Percentiles rank a stretch among this genome's conserved stretches.
These are phyloP conservation scores for Hapalemur alaotrensis DNA, from an alignment of 2,797 vertebrate genomes.

Conservation along the genomic window DNA sequence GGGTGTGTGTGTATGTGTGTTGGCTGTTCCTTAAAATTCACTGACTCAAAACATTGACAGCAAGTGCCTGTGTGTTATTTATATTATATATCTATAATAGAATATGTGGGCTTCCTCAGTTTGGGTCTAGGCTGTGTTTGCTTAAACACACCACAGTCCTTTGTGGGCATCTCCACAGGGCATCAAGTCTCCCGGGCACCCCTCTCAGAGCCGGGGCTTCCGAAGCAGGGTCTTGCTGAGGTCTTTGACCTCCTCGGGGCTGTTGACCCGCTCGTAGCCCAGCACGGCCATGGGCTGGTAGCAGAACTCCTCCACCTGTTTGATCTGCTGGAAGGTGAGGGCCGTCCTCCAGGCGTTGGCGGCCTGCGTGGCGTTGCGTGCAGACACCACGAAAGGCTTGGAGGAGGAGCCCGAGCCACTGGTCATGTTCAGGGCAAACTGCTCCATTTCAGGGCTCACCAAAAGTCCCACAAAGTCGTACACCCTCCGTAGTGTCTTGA, in stretches of 20 bases:
- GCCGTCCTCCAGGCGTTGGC: constrained; percentile 97
- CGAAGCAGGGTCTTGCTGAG: constrained; percentile 94
- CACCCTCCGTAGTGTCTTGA: constrained; percentile 91
- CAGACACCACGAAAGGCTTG: constrained; percentile 97
- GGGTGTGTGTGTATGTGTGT: not conserved
- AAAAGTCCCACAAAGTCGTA: constrained; percentile 95
- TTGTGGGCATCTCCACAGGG: not conserved
- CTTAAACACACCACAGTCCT: constrained; percentile 49
- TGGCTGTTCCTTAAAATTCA: constrained; percentile 65
- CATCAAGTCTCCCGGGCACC: not conserved
- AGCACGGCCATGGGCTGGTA: constrained; percentile 95
- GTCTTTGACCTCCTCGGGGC: constrained; percentile 95
- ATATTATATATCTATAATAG: constrained; percentile 65
- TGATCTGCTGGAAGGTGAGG: constrained; percentile 97
- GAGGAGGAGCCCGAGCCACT: constrained; percentile 95
- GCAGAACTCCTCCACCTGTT: constrained; percentile 99
- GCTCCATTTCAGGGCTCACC: constrained; percentile 94
- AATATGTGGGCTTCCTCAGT: constrained; percentile 60
- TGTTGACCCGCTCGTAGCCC: constrained; percentile 93
- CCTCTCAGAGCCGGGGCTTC: constrained; percentile 89
- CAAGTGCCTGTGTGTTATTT: constrained; percentile 65
- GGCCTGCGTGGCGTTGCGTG: constrained; percentile 95
- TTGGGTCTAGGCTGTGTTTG: constrained; percentile 59
- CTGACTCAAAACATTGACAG: constrained; percentile 65
- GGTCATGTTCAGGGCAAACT: constrained; percentile 97